These are phyloP conservation scores for Tinea trinotella DNA, from an alignment of 2,888 invertebrate species.

Conservation along the genomic window DNA sequence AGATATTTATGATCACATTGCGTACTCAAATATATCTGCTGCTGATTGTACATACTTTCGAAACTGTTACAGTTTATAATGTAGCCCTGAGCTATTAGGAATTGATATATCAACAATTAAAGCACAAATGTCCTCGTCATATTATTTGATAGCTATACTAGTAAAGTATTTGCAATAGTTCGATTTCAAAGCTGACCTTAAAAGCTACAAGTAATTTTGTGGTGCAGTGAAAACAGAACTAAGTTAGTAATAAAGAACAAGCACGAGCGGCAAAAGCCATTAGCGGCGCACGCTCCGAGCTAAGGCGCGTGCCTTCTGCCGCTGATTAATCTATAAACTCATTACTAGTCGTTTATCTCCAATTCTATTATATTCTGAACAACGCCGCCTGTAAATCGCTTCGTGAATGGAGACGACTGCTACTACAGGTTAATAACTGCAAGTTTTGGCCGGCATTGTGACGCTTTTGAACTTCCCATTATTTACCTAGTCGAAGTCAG, in stretches of 20 bases:
- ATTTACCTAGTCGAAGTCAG: no score
- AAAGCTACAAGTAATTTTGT: slow-evolving; percentile 2
- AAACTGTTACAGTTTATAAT: slow-evolving; percentile 36
- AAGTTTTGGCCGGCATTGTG: no score
- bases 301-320: slow-evolving; percentile 42
- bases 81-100: neutral
- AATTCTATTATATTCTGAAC: slow-evolving; percentile 6
- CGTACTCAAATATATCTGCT: no score
- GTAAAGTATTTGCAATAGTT: neutral
- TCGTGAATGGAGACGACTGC: no score
- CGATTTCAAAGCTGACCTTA: neutral
- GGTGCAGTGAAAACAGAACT: neutral
- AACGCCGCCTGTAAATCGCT: no score
- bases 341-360: slow-evolving; percentile 28
- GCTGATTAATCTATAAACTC: slow-evolving; percentile 43
- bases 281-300: slow-evolving; percentile 23
- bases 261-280: slow-evolving; percentile 11
- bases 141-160: neutral
- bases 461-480: no score
- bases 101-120: neutral
- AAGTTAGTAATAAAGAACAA: neutral
- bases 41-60: slow-evolving; percentile 38
- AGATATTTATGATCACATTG: no score
- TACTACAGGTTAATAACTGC: no score
- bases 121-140: neutral